Percentiles rank a stretch among this genome's conserved stretches.
phyloP scores from a whole-genome alignment of 2,113 vertebrate genomes.

The Cebidichthys violaceus region DNA sequence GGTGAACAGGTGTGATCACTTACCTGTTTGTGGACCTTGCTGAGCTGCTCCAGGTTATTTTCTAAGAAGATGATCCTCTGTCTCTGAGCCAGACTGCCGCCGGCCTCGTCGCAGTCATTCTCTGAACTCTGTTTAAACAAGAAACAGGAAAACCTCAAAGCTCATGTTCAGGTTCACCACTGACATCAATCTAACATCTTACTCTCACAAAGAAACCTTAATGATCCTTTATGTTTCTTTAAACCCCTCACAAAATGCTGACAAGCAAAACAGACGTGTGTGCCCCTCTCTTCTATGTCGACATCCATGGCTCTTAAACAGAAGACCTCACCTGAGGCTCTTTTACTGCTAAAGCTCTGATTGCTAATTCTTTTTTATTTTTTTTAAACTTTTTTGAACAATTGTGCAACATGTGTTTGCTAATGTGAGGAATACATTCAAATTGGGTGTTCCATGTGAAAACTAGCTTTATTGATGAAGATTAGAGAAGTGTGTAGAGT shows the following conservation, averaged over 20 bases:
- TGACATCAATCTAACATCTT: neutral
- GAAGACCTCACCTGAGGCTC: too few species aligned
- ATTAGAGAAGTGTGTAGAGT: neutral
- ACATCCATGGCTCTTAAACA: too few species aligned
- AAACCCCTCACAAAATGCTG: neutral
- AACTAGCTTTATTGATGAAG: neutral
- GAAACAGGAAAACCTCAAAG: neutral
- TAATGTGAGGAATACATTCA: neutral
- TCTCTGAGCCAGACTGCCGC: slow-evolving; percentile 74
- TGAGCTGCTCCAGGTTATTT: slow-evolving; percentile 78
- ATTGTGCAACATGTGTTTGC: neutral
- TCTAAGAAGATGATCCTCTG: slow-evolving; percentile 78
- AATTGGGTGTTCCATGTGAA: too few species aligned
- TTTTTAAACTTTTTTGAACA: too few species aligned
- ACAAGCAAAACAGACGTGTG: too few species aligned
- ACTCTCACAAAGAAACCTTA: neutral
- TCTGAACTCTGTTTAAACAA: slow-evolving; percentile 54
- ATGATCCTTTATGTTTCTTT: neutral
- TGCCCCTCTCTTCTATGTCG: too few species aligned
- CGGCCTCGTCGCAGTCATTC: slow-evolving; percentile 66
- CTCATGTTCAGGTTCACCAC: neutral
- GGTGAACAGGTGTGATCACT: neutral
- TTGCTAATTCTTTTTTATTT: too few species aligned
- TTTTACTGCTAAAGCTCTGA: neutral
- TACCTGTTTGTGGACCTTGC: slow-evolving; percentile 82